These are phyloP conservation scores for Drosophila carrolli DNA, from an alignment of 1,140 invertebrate genomes.

Conservation along the genomic window DNA sequence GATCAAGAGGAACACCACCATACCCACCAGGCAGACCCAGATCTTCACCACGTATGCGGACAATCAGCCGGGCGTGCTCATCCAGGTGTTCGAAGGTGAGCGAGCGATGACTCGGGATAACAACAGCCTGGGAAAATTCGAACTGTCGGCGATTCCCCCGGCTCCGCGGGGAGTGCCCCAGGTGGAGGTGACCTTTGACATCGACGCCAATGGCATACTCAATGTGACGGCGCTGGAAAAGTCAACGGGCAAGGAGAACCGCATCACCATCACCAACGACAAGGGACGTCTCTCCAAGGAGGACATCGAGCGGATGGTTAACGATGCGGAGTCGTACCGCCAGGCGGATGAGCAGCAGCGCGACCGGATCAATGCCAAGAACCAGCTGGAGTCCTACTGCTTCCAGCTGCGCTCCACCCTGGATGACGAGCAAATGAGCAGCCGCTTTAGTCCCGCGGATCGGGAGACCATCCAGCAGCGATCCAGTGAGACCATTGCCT, in stretches of 20 bases:
- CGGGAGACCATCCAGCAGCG: constrained; percentile 94
- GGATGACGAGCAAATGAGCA: constrained; percentile 94
- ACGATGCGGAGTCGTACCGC: constrained; percentile 97
- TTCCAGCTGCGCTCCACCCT: constrained; percentile 98
- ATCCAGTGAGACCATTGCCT: constrained; percentile 95
- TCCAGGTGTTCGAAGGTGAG: constrained; percentile 95
- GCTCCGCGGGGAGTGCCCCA: constrained; percentile 97
- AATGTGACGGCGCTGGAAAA: constrained; percentile 95
- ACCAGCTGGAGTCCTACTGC: constrained; percentile 96
- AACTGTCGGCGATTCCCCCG: constrained; percentile 96
- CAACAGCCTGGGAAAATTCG: constrained; percentile 96
- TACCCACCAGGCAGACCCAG: constrained; percentile 97
- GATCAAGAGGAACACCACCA: constrained; percentile 97
- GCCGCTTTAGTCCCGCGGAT: constrained; percentile 94
- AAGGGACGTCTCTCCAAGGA: constrained; percentile 98
- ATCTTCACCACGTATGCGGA: constrained; percentile 98
- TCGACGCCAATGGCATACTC: constrained; percentile 94
- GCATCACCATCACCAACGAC: constrained; percentile 99
- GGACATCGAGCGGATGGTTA: constrained; percentile 98
- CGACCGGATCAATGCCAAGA: constrained; percentile 94
- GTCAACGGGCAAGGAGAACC: constrained; percentile 97
- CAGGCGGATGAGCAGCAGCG: constrained; percentile 95
- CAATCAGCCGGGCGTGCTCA: constrained; percentile 97
- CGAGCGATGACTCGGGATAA: constrained; percentile 96
- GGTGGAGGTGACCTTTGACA: constrained; percentile 96